Base-by-base conservation (phyloP, 2,113 vertebrate genomes). In the Phalacrocorax brasilianus region DNA sequence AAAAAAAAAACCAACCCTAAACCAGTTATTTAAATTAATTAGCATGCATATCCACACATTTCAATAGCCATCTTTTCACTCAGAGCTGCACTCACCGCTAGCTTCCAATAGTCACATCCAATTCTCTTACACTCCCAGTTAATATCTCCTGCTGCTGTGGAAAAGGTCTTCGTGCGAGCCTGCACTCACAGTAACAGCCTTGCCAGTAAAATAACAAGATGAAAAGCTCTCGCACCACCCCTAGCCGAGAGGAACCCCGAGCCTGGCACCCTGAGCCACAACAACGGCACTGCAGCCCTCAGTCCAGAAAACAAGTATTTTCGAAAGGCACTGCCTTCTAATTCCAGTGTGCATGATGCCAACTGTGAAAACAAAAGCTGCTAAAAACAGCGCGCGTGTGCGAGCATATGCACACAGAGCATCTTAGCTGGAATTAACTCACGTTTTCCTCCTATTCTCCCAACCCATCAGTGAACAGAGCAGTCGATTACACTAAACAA, bases 321-420 rank as follows among this genome's bases (percentile, higher is more conserved):
- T 85, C 5, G 1, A 88, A 91, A 95, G 91, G 91, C 93, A 50
- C 95, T 95, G 96, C 95, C 78, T 90, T 93, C 94, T 89, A 77
- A 88, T 92, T 93, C 96, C 93, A 93, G 32, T 3, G 74, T 89
- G 55, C 92, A 73, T 38, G 79, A 73, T 93, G 91, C 95, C 86
- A 96, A 91, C 92, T 93, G 93, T 87, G 84, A 95, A 97, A 97
- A 95, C 95, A 97, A 96, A 94, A 96, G 96, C 97, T 94, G 96
- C 96, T 95, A 95, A 95, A 91, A 88, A 77, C 67, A 49, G 95
- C 47, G 11, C 24, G 77, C 15, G 76, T 84, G 77, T 65, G 62
- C 0, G 5, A 79, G 56, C 66, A 59, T 28, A 96, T 19, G 91
- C 90, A 97, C 96, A 91, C 83, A 74, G 61, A 83, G 82, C 89